A percentile compares a stretch with the other conserved stretches of the same genome.
Conservation (phyloP, 2,888 invertebrate genomes). For the Mimas tiliae region DNA sequence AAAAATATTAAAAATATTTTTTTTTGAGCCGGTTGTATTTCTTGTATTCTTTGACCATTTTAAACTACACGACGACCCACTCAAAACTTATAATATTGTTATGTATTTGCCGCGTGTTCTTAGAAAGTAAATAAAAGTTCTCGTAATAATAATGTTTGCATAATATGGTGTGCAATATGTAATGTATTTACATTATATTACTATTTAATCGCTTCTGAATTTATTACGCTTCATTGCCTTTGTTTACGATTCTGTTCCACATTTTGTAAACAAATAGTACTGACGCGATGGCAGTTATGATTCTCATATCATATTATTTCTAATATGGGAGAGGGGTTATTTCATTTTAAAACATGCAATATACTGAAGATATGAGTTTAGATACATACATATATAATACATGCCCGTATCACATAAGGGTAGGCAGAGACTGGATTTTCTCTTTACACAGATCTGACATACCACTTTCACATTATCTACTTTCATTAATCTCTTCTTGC, state of each 20-base stretch:
- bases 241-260: background rate
- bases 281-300: background rate
- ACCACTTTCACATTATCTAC: no score
- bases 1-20: no score
- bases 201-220: background rate
- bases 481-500: no score
- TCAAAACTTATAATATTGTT: background rate
- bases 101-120: background rate
- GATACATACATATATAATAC: background rate
- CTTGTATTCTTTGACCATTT: no score
- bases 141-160: constrained; percentile 1
- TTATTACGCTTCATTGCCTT: constrained; percentile 6
- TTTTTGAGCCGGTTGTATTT: no score
- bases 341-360: background rate
- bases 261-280: constrained; percentile 11
- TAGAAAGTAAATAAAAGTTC: background rate
- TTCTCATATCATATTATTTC: background rate
- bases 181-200: constrained; percentile 26
- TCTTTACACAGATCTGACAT: no score
- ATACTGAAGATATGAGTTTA: background rate
- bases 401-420: no score
- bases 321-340: background rate
- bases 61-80: no score
- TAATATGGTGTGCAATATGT: constrained; percentile 12
- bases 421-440: no score